These are phyloP conservation scores for Saguinus imperator DNA, from an alignment of 2,113 vertebrate genomes.

Conservation along the genomic window DNA sequence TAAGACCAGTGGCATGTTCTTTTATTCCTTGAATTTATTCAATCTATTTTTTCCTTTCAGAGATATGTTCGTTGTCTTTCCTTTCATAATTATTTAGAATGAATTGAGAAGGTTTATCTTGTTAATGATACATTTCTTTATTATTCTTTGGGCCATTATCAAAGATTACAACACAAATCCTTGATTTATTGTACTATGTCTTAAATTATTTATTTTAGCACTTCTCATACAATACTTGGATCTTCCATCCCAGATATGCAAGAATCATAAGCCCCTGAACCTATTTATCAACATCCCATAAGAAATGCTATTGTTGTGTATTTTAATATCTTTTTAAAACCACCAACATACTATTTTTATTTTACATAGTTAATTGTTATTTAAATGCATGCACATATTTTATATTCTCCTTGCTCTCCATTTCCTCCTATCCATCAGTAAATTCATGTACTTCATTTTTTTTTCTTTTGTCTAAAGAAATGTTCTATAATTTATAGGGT, in stretches of 20 bases:
- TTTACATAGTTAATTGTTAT: background rate
- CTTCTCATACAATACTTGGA: background rate
- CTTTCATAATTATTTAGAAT: background rate
- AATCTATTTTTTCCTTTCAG: background rate
- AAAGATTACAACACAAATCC: background rate
- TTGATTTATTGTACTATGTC: background rate
- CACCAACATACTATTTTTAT: background rate
- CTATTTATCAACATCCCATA: background rate
- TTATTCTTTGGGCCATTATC: background rate
- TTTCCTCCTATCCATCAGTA: background rate
- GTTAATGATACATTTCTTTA: background rate
- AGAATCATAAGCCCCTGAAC: background rate
- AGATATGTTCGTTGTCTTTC: background rate
- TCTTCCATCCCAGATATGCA: background rate
- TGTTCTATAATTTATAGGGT: background rate
- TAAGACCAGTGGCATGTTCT: background rate
- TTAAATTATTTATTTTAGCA: background rate
- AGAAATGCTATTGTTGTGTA: background rate
- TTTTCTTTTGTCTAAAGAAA: background rate
- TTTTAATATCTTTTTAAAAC: background rate
- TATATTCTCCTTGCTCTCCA: background rate
- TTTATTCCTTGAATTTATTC: background rate
- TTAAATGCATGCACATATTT: background rate
- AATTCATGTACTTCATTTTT: background rate
- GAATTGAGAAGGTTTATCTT: background rate